Evolutionary conservation across 2,113 vertebrate genomes (phyloP), one percentile per base, ranked within the genome.

Genomic region (Xyrauchen texanus): DNA sequence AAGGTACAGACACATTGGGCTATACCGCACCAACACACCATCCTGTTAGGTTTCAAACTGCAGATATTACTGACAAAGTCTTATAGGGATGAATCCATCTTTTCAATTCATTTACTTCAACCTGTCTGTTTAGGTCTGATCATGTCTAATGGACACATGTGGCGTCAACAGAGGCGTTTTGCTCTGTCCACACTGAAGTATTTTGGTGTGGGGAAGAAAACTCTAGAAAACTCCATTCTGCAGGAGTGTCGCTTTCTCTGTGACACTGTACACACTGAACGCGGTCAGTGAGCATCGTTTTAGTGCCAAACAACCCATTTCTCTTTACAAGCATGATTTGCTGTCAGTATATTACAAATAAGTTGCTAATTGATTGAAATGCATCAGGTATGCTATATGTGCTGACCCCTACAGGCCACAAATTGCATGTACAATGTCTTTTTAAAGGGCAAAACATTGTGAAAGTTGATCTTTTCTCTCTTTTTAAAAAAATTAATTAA

Each of bases 121-220:
- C 21, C 21, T 34, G 21, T 63, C 8, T 64, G 8, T 52, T 9
- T 13, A 92, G 91, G 91, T 5, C 4, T 92, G 57, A 0, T 89
- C 16, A 58, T 0, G 5, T 90, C 90, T 52, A 87, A 0, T 0
- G 90, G 91, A 1, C 83, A 68, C n/a, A 3, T 77, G 53, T 92
- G 89, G 90, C 90, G 84, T 71, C 86, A 87, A 11, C 90, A 92
- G 77, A 88, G 91, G 58, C 88, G 90, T 21, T 90, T 92, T 68
- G 68, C 90, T 46, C 69, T 92, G 66, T 76, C 7, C 49, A 91
- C 89, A 0, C 85, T 94, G 0, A 91, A 85, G 34, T 92, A 93
- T 77, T 93, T 94, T 0, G 93, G 92, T 15, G 4, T 90, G 74
- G 91, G 92, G 4, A 93, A 89, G 83, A 89, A 79, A 8, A 58